These are phyloP conservation scores for Euwallacea fornicatus DNA, from an alignment of 1,140 invertebrate species.

Conservation along the genomic window DNA sequence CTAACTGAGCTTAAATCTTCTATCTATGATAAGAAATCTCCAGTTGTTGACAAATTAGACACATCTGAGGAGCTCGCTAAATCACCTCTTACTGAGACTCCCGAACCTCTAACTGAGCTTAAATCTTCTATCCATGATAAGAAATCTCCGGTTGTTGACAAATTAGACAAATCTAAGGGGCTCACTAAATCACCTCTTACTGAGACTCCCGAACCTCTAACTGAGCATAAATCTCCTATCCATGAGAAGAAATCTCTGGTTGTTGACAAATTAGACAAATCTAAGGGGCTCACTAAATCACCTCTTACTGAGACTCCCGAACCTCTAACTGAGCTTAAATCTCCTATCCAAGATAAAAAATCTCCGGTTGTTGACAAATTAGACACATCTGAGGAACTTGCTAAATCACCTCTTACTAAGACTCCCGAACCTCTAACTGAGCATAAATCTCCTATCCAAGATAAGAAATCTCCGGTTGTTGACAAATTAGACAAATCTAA, in stretches of 20 bases:
- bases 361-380: not conserved
- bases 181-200: slow-evolving; percentile 5
- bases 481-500: not conserved
- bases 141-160: not conserved
- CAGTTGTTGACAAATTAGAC: no score
- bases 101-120: no score
- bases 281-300: not conserved
- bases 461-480: not conserved
- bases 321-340: not conserved
- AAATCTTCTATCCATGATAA: not conserved
- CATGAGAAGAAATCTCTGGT: not conserved
- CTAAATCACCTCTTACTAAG: not conserved
- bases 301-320: no score
- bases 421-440: no score
- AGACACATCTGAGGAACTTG: not conserved
- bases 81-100: no score
- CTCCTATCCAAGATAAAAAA: not conserved
- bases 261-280: not conserved
- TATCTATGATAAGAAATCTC: no score
- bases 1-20: no score
- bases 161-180: not conserved
- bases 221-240: not conserved
- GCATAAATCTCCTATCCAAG: not conserved
- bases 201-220: no score
- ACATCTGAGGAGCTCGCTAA: no score